phyloP scores from a whole-genome alignment of 2,888 invertebrate genomes.

The Anoplius nigerrimus region DNA sequence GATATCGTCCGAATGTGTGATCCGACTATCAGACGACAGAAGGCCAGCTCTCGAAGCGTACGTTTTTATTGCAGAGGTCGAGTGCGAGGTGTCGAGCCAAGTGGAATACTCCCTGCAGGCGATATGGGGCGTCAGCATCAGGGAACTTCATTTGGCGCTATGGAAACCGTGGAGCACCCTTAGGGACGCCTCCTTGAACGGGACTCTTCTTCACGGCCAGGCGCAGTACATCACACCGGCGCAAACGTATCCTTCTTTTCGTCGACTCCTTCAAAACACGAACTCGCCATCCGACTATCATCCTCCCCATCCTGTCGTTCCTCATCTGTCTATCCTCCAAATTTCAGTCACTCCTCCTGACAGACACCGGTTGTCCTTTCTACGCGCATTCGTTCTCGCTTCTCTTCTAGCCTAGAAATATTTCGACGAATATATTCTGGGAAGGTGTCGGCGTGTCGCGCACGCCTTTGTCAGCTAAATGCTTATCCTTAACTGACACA shows the following conservation, averaged over 20 bases:
- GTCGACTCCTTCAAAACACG: not conserved
- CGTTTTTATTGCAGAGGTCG: conserved; percentile 78
- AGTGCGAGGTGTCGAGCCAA: conserved; percentile 85
- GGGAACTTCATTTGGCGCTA: conserved; percentile 84
- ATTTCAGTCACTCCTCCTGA: no score
- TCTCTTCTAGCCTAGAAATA: not conserved
- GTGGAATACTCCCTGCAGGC: conserved; percentile 84
- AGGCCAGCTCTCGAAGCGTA: no score
- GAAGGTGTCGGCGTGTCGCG: no score
- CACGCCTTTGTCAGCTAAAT: no score
- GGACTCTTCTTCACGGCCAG: conserved; percentile 78
- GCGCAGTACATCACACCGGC: conserved; percentile 72
- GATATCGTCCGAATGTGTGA: no score
- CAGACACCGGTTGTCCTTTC: no score
- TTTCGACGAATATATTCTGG: no score
- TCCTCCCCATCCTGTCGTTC: no score
- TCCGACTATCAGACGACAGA: no score
- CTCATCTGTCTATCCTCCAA: no score
- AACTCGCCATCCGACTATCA: no score
- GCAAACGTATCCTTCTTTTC: conserved; percentile 71
- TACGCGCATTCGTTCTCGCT: no score
- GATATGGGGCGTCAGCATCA: conserved; percentile 88
- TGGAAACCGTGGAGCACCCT: conserved; percentile 84
- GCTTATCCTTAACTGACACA: conserved; percentile 61
- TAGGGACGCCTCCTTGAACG: conserved; percentile 79